Base-by-base conservation (phyloP, 1,140 invertebrate genomes). In the Mycetomoellerius zeteki region DNA sequence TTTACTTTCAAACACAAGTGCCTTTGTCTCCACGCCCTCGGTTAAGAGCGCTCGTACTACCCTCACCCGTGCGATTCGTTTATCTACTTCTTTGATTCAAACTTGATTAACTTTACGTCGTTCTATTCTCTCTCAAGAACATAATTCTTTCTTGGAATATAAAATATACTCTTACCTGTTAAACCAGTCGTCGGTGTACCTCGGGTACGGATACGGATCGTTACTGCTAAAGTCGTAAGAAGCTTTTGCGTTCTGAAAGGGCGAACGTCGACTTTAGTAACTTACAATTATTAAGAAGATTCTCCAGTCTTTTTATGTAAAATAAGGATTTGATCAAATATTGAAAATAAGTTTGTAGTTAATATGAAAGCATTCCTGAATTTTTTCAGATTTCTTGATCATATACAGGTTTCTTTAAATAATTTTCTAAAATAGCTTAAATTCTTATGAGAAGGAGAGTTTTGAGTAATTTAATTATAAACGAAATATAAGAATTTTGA, bases 141-240 rank as follows among this genome's bases (percentile, higher is more conserved):
- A 21, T 47, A 69, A 69, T 50, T 24, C 14, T 21, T 21, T 50
- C 6, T 24, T 69, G 16, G 7, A 50, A 69, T 50, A 47, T 24
- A 50, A 69, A 43, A 50, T 50, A n/a, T 16, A 6, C 14, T 60
- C 95, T 97, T 95, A 99, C 98, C 98, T 99, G 96, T 99, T 99
- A 94, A 99, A 99, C 99, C 99, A 99, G 93, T 99, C 99, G 92
- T 99, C 99, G 0, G 99, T 99, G 93, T 99, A 99, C 86, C 99
- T 96, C 8, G 99, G 99, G 95, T 99, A 99, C 0, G 99, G 99
- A 94, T 97, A 99, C 5, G 99, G 99, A 94, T 99, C 99, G 93
- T 99, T 99, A 94, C 98, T 99, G 95, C 99, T 99, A 95, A 99
- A 99, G 95, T 99, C 99, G 95, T 99, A 99, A 90, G 99, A 99